Conservation (phyloP, 2,797 vertebrate species). For the Labeo calbasu region DNA sequence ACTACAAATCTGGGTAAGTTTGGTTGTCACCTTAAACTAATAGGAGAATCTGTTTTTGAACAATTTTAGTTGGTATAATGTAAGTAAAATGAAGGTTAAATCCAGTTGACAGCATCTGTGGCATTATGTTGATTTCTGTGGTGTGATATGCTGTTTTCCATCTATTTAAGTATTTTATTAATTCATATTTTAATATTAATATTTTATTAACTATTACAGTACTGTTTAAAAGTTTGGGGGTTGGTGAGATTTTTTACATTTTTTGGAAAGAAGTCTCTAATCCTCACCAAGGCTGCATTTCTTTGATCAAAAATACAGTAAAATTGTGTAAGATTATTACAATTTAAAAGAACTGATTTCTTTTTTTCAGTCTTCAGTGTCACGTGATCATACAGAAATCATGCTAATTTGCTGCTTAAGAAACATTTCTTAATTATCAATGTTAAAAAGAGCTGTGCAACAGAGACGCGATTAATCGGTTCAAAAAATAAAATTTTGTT, state of each 20-base stretch:
- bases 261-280: not conserved
- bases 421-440: not conserved
- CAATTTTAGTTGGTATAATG: too few relatives aligned
- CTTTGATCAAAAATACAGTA: not conserved
- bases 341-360: not conserved
- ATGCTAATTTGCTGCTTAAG: not conserved
- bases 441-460: not conserved
- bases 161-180: not conserved
- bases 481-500: too few relatives aligned
- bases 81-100: too few relatives aligned
- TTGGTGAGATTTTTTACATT: not conserved
- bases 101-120: too few relatives aligned
- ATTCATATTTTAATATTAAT: not conserved
- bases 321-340: not conserved
- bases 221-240: not conserved
- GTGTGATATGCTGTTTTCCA: too few relatives aligned
- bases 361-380: not conserved
- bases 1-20: constrained; percentile 85
- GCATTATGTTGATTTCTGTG: too few relatives aligned
- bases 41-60: not conserved
- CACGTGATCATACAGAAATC: not conserved
- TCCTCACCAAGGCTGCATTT: not conserved
- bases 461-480: too few relatives aligned
- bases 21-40: not conserved
- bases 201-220: not conserved